phyloP scores from a whole-genome alignment of 2,888 invertebrate species.

The Eurytoma adleriae region DNA sequence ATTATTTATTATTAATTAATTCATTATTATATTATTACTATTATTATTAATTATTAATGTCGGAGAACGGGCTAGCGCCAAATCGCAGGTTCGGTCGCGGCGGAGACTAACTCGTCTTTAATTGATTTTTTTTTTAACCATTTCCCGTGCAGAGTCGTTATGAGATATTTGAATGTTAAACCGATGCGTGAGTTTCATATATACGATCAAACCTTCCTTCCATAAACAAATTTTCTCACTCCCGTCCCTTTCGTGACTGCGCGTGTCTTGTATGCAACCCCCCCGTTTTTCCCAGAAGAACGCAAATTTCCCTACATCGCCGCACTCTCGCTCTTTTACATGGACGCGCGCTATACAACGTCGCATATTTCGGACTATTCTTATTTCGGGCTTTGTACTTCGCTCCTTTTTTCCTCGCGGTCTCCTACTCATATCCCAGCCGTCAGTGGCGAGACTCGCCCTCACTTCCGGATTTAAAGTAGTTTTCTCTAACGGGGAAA shows the following conservation, averaged over 20 bases:
- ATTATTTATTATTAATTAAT: slow-evolving; percentile 70
- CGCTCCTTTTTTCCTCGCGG: slow-evolving; percentile 44
- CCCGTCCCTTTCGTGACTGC: slow-evolving; percentile 5
- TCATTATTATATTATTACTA: slow-evolving; percentile 70
- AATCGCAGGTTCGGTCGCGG: slow-evolving; percentile 71
- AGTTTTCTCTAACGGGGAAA: too few species aligned
- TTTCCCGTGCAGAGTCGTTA: not conserved
- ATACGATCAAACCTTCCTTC: not conserved
- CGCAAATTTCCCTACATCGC: too few species aligned
- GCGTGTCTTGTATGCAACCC: not conserved
- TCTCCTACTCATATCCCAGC: slow-evolving; percentile 34
- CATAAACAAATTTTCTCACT: not conserved
- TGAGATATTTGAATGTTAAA: not conserved
- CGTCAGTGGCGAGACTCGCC: slow-evolving; percentile 33
- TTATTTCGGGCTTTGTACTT: slow-evolving; percentile 38
- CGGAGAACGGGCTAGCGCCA: slow-evolving; percentile 74
- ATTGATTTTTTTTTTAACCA: slow-evolving; percentile 34
- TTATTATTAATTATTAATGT: slow-evolving; percentile 73
- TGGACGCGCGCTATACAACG: slow-evolving; percentile 21
- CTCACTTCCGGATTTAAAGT: too few species aligned
- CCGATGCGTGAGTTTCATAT: not conserved
- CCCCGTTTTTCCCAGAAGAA: not conserved
- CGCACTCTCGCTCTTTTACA: slow-evolving; percentile 2
- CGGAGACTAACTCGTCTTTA: slow-evolving; percentile 58
- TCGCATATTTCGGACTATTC: not conserved